Evolutionary conservation across 2,113 vertebrate genomes (phyloP).

Genomic region (Pterophyllum scalare): DNA sequence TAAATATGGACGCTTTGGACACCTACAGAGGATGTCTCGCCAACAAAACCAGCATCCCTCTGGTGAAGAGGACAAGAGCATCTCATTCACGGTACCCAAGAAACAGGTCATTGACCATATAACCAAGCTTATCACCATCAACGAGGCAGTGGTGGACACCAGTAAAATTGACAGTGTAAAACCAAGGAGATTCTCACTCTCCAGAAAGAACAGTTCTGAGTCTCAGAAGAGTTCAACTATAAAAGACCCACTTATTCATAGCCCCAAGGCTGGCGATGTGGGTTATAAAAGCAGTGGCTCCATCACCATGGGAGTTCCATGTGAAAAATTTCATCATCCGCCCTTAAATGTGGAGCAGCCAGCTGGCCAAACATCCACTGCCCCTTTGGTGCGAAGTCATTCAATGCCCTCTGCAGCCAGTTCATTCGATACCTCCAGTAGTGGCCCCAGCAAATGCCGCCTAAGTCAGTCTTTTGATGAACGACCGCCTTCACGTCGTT

Average conservation of each 20-base stretch:
- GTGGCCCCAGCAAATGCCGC: constrained; percentile 83
- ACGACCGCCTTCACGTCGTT: constrained; percentile 86
- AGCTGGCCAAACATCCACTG: constrained; percentile 71
- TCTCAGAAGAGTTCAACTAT: constrained; percentile 84
- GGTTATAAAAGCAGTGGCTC: constrained; percentile 77
- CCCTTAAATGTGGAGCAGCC: constrained; percentile 57
- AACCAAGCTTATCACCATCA: constrained; percentile 98
- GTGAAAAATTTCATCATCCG: constrained; percentile 78
- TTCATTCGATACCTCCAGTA: constrained; percentile 83
- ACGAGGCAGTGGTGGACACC: constrained; percentile 96
- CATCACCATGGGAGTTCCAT: constrained; percentile 80
- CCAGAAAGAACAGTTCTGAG: constrained; percentile 91
- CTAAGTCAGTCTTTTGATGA: constrained; percentile 96
- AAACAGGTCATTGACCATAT: constrained; percentile 98
- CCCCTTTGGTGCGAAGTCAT: constrained; percentile 93
- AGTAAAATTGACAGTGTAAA: constrained; percentile 97
- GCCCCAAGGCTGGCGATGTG: constrained; percentile 78
- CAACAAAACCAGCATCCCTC: constrained; percentile 78
- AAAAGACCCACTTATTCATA: constrained; percentile 84
- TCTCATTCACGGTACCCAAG: constrained; percentile 89
- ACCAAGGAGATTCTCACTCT: constrained; percentile 93
- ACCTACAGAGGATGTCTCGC: constrained; percentile 84
- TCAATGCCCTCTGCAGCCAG: constrained; percentile 92
- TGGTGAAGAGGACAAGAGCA: constrained; percentile 82
- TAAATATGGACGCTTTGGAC: constrained; percentile 93